These are phyloP conservation scores for Drosophila sordidula DNA, from an alignment of 2,888 invertebrate genomes.

Conservation along the genomic window DNA sequence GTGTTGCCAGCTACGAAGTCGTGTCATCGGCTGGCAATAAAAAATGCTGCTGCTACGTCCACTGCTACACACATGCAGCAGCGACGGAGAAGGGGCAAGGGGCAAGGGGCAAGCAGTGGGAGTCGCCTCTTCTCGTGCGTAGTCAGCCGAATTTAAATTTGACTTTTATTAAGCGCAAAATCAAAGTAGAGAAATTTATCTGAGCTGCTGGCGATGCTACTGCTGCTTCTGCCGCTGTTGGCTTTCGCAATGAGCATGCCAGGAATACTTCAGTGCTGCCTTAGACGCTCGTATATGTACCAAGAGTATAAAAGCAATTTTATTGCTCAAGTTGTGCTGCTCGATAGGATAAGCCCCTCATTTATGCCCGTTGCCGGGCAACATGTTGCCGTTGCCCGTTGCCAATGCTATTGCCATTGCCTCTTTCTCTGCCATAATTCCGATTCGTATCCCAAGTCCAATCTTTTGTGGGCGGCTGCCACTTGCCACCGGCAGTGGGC, in stretches of 20 bases:
- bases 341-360: conserved; percentile 76
- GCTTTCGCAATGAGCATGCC: conserved; percentile 57
- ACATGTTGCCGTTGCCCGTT: conserved; percentile 64
- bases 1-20: conserved; percentile 54
- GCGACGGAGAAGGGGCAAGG: neutral
- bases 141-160: conserved; percentile 80
- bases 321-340: conserved; percentile 80
- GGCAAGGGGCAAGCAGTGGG: too few relatives aligned
- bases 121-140: conserved; percentile 43
- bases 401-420: neutral
- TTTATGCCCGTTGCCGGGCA: conserved; percentile 74
- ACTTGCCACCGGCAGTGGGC: conserved; percentile 43
- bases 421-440: conserved; percentile 28
- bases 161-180: conserved; percentile 79
- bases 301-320: conserved; percentile 72
- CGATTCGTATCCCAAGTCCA: conserved; percentile 50
- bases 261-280: conserved; percentile 59
- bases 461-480: conserved; percentile 51
- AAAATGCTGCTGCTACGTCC: conserved; percentile 34
- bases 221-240: conserved; percentile 4
- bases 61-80: conserved; percentile 40
- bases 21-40: conserved; percentile 72
- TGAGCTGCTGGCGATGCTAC: conserved; percentile 25
- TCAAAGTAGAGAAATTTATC: conserved; percentile 75
- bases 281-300: conserved; percentile 24